Conservation (phyloP, 35 echinoderm and acorn worm species). For the Ophioderma brevispina region DNA sequence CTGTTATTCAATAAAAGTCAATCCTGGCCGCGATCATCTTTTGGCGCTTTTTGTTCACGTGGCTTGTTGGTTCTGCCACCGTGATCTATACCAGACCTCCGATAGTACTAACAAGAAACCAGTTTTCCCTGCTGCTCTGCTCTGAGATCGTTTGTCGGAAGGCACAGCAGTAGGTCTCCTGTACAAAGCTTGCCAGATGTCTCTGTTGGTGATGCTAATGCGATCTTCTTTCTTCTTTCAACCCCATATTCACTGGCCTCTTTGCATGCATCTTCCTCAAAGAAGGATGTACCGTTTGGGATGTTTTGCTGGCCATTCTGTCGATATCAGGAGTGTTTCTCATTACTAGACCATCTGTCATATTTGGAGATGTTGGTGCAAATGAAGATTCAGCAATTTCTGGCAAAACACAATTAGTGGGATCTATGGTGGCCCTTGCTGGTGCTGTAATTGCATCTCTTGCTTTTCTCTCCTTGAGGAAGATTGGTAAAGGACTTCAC, state of each 20-base stretch:
- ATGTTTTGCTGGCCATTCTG: background rate
- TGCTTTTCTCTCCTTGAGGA: background rate
- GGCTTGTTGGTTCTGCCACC: background rate
- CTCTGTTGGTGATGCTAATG: conserved; percentile 18
- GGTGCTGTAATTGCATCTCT: background rate
- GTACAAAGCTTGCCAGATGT: background rate
- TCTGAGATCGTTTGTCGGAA: background rate
- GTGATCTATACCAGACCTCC: background rate
- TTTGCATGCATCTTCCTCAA: conserved; percentile 36
- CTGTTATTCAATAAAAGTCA: background rate
- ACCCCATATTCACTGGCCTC: conserved; percentile 11
- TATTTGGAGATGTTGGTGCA: background rate
- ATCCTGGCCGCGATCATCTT: background rate
- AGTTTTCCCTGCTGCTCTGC: background rate
- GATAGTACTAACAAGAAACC: background rate
- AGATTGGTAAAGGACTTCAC: background rate
- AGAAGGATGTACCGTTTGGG: conserved; percentile 17
- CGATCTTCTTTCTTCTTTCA: conserved; percentile 25
- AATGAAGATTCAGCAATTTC: background rate
- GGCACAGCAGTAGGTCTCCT: background rate
- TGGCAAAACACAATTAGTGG: background rate
- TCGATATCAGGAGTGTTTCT: conserved; percentile 14
- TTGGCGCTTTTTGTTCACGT: background rate
- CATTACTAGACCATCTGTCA: conserved; percentile 1
- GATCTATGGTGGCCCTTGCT: background rate